Evolutionary conservation across 2,888 invertebrate species (phyloP), one percentile per base, ranked within the genome.

Genomic region (Lithosia quadra): DNA sequence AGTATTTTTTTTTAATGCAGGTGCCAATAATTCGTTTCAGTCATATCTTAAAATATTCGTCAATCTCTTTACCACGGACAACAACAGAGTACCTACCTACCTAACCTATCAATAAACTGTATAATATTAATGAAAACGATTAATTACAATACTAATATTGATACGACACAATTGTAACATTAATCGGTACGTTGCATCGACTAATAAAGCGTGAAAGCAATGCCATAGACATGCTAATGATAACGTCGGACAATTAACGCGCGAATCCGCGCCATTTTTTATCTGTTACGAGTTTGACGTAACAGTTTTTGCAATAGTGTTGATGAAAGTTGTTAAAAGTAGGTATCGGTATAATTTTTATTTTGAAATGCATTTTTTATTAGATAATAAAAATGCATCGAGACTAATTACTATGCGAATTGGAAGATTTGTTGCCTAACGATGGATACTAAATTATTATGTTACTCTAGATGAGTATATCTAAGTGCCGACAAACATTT

Each of bases 201-300:
- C 66, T 56, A 74, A 71, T 77, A 65, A 69, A 71, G 70, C 80
- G 81, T 79, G 80, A 79, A 84, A 81, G 80, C 21, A 65, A 18
- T 63, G 69, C 13, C 56, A 61, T 56, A 28, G 8, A 56, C 21
- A 59, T 60, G 22, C 28, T 9, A 24, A 55, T 53, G 13, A 63
- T 9, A 61, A 67, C 28, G 24, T 36, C 60, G 36, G 39, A 22
- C 55, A 57, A 49, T 63, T 63, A 67, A 58, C 49, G 57, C 49
- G 56, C 57, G 43, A 58, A 60, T 21, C 33, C 13, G 22, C 34
- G 53, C 49, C 55, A 63, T 65, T 68, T 64, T 65, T 69, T 57
- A 49, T 65, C 65, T 62, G 65, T 58, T 65, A 22, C 68, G 39
- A 60, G 10, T 34, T 57, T 58, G 65, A 65, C 49, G 61, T 62